Evolutionary conservation across 1,140 invertebrate genomes (phyloP), one percentile per base, ranked within the genome.

Genomic region (Lepidurus packardi): DNA sequence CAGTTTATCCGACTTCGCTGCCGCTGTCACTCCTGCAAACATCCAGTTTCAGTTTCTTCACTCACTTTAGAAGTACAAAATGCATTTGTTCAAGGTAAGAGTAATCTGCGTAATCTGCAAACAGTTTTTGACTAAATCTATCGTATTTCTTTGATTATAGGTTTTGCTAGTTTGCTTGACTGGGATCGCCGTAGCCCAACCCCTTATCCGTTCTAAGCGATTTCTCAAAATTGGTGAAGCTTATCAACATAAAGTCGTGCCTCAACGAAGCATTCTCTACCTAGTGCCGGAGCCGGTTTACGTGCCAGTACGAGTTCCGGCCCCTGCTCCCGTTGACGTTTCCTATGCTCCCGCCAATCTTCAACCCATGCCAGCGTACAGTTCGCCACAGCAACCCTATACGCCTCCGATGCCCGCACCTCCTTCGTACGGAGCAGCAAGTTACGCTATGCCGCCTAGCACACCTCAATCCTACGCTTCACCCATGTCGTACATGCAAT

Each of bases 211-310:
- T 16, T n/a, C 53, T 7, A 65, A 65, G 21, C 53, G 53, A 16
- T 65, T 65, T 16, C 16, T 65, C 7, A 65, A 65, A 7, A 65
- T 65, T 16, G 53, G 53, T 16, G 53, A 65, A 65, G 53, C 53
- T 65, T 65, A 65, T 16, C 53, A 65, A 16, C 53, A 65, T 65
- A 65, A 65, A 65, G 53, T 65, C 16, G 53, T 65, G 53, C 53
- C 53, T 21, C 53, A 65, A 21, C 53, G 53, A 16, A 65, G 53
- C 13, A 65, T 65, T 65, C 53, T 65, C 13, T 65, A 65, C 13
- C 53, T 65, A 13, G 53, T 65, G 21, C 53, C 53, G 16, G 53
- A 65, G 13, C 53, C 53, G 21, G 53, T 65, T 9, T 65, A 65
- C 13, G 53, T 65, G 16, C 53, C 53, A 9, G 53, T 65, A 65